Evolutionary conservation across 1,140 invertebrate genomes (phyloP), one percentile per base, ranked within the genome.

Genomic region (Trichogramma pretiosum): DNA sequence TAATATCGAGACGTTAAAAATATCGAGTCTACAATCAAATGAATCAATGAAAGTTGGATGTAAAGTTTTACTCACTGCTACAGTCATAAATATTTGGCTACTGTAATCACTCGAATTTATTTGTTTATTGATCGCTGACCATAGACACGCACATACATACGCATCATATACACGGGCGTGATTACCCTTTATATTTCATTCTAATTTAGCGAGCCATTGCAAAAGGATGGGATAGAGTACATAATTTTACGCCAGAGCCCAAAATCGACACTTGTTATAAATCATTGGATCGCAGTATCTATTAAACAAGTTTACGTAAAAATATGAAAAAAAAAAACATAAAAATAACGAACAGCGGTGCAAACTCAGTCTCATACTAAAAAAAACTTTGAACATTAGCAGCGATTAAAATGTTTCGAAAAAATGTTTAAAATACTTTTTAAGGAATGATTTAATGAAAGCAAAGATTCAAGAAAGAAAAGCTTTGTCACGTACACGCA

Each of bases 401-500:
- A n/a, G n/a, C n/a, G n/a, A n/a, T n/a, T n/a, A n/a, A n/a, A n/a
- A n/a, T n/a, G n/a, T n/a, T n/a, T n/a, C n/a, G n/a, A n/a, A n/a
- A n/a, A n/a, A n/a, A n/a, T n/a, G n/a, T n/a, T n/a, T n/a, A n/a
- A n/a, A n/a, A n/a, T n/a, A n/a, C n/a, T n/a, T n/a, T n/a, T n/a
- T n/a, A n/a, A n/a, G n/a, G n/a, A n/a, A n/a, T n/a, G n/a, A n/a
- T n/a, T n/a, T n/a, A n/a, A n/a, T n/a, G n/a, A n/a, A n/a, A n/a
- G n/a, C n/a, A n/a, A n/a, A n/a, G n/a, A n/a, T n/a, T n/a, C n/a
- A n/a, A n/a, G n/a, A n/a, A n/a, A n/a, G n/a, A n/a, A n/a, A n/a
- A 56, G 59, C 57, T 67, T 67, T 64, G 64, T 68, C 60, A 64
- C 56, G n/a, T n/a, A n/a, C n/a, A n/a, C n/a, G n/a, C n/a, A n/a